Percentiles rank a stretch among this genome's conserved stretches.
These are phyloP conservation scores for Xiphydria camelus DNA, from an alignment of 2,888 invertebrate species.

Conservation along the genomic window DNA sequence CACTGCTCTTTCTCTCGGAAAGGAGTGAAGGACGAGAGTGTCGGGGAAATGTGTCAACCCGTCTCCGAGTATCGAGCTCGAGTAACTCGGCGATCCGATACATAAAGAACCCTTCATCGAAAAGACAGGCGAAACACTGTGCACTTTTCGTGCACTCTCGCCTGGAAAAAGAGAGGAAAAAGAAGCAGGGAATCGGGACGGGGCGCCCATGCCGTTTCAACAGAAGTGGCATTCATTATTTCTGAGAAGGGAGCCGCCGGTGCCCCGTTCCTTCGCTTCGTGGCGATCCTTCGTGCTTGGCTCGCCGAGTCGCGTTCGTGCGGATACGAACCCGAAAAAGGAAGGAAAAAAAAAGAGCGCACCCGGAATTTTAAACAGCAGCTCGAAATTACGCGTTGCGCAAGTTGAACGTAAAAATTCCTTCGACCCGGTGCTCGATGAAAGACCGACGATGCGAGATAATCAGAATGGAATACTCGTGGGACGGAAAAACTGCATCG, in stretches of 20 bases:
- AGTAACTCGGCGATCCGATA: neutral
- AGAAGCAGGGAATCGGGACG: conserved; percentile 24
- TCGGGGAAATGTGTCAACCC: too few relatives aligned
- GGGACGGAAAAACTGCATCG: too few relatives aligned
- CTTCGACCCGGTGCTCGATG: neutral
- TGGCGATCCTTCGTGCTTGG: conserved; percentile 14
- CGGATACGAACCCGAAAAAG: neutral
- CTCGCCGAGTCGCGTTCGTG: conserved; percentile 22
- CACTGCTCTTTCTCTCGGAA: conserved; percentile 4
- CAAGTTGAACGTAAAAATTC: conserved; percentile 8
- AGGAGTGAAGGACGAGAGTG: conserved; percentile 8
- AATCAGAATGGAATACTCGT: too few relatives aligned
- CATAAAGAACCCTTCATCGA: neutral
- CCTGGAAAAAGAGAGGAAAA: conserved; percentile 12
- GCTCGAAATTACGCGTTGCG: conserved; percentile 32
- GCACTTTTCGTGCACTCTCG: neutral
- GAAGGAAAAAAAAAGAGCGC: conserved; percentile 15
- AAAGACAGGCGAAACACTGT: neutral
- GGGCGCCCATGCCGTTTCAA: conserved; percentile 36
- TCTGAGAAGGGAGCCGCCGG: conserved; percentile 35
- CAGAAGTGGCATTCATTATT: conserved; percentile 51
- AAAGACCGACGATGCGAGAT: neutral
- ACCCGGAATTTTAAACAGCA: conserved; percentile 40
- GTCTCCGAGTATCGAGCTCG: too few relatives aligned
- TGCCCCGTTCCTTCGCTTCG: conserved; percentile 8